Base-by-base conservation (phyloP, 2,888 invertebrate genomes). In the Thera obeliscata region DNA sequence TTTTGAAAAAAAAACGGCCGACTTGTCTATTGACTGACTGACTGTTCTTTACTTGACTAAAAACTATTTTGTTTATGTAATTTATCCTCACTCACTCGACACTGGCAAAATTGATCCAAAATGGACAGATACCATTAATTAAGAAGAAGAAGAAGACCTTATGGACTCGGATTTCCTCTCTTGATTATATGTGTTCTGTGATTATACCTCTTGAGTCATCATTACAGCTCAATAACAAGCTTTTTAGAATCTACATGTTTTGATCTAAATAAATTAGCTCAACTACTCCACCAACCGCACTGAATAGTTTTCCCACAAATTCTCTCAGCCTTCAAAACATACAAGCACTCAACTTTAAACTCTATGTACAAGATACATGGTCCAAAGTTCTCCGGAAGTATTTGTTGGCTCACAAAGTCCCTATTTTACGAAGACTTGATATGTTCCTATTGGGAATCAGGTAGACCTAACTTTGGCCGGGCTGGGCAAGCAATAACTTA, bases 401-500 rank as follows among this genome's bases (percentile, higher is more conserved):
- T 52, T 35, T 46, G 56, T 54, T 48, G 41, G 58, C 58, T 48
- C 12, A 58, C 62, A 55, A 62, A 66, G 56, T 57, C 54, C 57
- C n/a, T 56, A 49, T 54, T 58, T 58, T 55, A 62, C 58, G 54
- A 46, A 54, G 49, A 54, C 57, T 12, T 50, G 52, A 61, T 66
- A 61, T 61, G 66, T 61, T 48, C 57, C 66, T 58, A 54, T 62
- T 66, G 66, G 66, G 66, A 66, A 55, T 62, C 58, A 66, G 66
- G 66, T 61, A 57, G 48, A 61, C 58, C 58, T 58, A 11, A 49
- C 55, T 55, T 55, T 36, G 55, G 55, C 36, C 36, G 22, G 36
- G 36, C 3, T 36, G 5, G 54, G 35, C 22, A 35, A 36, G 36
- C 36, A 36, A 55, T 55, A 55, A 55, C 55, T 55, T 55, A n/a